Evolutionary conservation across 2,888 invertebrate species (phyloP).

Genomic region (Bombylius discolor): DNA sequence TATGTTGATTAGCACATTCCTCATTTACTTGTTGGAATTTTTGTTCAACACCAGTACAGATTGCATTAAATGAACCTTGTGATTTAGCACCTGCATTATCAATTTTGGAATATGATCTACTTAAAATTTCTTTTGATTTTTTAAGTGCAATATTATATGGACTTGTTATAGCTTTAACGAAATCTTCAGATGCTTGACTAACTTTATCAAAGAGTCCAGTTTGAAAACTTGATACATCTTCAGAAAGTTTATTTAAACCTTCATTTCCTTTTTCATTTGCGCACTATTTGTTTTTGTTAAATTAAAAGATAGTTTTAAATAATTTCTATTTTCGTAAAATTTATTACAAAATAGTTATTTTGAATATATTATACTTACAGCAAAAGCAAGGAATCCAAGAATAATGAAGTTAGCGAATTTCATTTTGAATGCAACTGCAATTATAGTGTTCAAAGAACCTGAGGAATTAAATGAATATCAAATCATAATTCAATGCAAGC

Average conservation of each 20-base stretch:
- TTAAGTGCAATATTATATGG: not conserved
- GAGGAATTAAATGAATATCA: too few relatives aligned
- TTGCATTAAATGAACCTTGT: not conserved
- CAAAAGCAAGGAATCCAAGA: constrained; percentile 8
- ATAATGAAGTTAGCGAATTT: constrained; percentile 9
- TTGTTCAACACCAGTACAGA: not conserved
- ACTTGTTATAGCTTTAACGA: not conserved
- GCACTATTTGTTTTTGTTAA: not conserved
- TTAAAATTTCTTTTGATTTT: not conserved
- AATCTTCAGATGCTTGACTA: not conserved
- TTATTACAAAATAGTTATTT: not conserved
- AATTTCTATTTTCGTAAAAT: too few relatives aligned
- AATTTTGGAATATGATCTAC: not conserved
- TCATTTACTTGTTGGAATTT: not conserved
- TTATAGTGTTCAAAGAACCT: too few relatives aligned
- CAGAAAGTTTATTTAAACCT: not conserved
- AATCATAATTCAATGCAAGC: too few relatives aligned
- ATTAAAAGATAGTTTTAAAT: not conserved
- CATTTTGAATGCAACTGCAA: constrained; percentile 3
- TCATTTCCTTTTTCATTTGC: not conserved
- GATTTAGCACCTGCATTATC: not conserved
- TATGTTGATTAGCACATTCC: not conserved
- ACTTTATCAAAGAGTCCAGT: not conserved
- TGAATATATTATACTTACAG: constrained; percentile 4
- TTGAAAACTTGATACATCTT: not conserved